phyloP scores from a whole-genome alignment of 2,797 vertebrate species.

The Girardinus metallicus region DNA sequence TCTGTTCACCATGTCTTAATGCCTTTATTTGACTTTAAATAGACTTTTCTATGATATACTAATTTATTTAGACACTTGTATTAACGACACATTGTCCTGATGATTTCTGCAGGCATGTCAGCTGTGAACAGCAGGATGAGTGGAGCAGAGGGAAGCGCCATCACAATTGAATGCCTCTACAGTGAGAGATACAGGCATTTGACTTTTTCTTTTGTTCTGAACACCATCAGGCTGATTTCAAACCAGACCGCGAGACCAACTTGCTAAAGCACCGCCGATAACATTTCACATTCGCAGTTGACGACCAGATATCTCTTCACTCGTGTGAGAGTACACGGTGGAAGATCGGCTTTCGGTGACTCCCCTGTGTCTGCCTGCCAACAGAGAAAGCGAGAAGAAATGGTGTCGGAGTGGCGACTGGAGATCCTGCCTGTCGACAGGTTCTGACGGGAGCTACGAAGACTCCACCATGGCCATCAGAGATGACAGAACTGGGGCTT shows the following conservation, averaged over 20 bases:
- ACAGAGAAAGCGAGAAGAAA: conserved; percentile 76
- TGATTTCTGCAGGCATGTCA: conserved; percentile 65
- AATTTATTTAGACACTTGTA: not conserved
- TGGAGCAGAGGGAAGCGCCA: conserved; percentile 68
- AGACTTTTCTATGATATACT: not conserved
- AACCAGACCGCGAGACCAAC: not conserved
- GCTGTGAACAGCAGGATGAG: conserved; percentile 59
- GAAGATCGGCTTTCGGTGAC: conserved; percentile 32
- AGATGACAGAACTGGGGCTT: conserved; percentile 70
- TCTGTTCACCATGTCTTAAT: not conserved
- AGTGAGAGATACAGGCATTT: conserved; percentile 69
- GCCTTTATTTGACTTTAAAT: not conserved
- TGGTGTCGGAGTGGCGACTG: conserved; percentile 81
- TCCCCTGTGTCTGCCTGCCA: conserved; percentile 46
- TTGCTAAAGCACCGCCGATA: not conserved
- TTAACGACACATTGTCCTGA: not conserved
- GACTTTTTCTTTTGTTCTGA: conserved; percentile 15
- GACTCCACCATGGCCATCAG: conserved; percentile 68
- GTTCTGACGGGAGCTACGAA: conserved; percentile 60
- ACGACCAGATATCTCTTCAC: conserved; percentile 5
- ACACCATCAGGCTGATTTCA: not conserved
- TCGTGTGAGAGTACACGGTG: conserved; percentile 7
- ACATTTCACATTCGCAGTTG: not conserved
- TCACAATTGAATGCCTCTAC: conserved; percentile 65
- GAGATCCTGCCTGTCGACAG: conserved; percentile 68